Conservation (phyloP, 2,888 invertebrate genomes). For the Cosmia pyralina region DNA sequence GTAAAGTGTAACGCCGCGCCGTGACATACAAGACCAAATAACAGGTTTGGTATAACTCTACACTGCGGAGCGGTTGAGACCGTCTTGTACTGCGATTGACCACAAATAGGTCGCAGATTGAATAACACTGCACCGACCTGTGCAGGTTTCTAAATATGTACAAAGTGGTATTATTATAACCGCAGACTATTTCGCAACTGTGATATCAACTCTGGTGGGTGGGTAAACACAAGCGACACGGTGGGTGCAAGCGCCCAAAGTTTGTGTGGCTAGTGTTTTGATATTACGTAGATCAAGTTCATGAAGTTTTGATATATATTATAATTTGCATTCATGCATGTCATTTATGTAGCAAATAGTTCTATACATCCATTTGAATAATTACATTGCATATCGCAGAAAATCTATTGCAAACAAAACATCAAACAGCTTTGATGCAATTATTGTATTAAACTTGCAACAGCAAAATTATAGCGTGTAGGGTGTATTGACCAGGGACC, state of each 20-base stretch:
- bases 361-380: not conserved
- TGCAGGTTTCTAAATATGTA: constrained; percentile 88
- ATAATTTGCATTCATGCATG: constrained; percentile 28
- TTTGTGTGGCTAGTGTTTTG: constrained; percentile 51
- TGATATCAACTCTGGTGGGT: constrained; percentile 63
- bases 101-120: constrained; percentile 89
- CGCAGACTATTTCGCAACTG: constrained; percentile 83
- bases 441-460: constrained; percentile 18
- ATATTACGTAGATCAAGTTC: constrained; percentile 46
- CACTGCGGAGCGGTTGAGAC: constrained; percentile 68
- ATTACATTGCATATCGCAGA: not conserved
- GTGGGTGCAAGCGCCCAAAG: constrained; percentile 61
- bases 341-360: constrained; percentile 8
- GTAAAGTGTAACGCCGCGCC: constrained; percentile 44
- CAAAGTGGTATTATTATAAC: constrained; percentile 85
- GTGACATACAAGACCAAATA: constrained; percentile 54
- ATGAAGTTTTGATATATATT: constrained; percentile 44
- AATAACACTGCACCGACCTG: constrained; percentile 84
- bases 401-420: constrained; percentile 3
- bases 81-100: constrained; percentile 79
- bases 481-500: no score
- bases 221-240: constrained; percentile 63
- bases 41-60: constrained; percentile 67
- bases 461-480: not conserved
- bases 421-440: not conserved